Conservation (phyloP, 2,113 vertebrate species). For the Manacus vitellinus region DNA sequence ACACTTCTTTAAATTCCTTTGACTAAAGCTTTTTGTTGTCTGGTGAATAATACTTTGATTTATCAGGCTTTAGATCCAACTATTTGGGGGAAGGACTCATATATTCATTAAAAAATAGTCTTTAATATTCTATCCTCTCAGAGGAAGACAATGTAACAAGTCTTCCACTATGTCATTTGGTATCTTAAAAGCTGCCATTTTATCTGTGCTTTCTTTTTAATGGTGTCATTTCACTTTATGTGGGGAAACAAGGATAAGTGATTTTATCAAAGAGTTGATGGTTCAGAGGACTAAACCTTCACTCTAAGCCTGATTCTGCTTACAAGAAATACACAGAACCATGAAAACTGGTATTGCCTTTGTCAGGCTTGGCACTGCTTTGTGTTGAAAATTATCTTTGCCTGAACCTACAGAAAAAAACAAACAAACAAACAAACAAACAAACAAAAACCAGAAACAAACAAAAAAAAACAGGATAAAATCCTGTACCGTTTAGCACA, state of each 20-base stretch:
- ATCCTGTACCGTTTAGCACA: not conserved
- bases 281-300: not conserved
- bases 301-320: not conserved
- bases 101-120: not conserved
- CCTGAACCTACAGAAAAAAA: not conserved
- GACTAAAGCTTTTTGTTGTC: not conserved
- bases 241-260: not conserved
- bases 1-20: constrained; percentile 57
- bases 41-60: constrained; percentile 48
- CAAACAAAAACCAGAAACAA: no score
- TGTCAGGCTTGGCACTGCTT: not conserved
- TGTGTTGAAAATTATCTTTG: not conserved
- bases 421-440: not conserved
- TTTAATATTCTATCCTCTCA: not conserved
- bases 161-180: not conserved
- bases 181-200: constrained; percentile 7
- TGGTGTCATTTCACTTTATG: not conserved
- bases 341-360: not conserved
- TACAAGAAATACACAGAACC: not conserved
- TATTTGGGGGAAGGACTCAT: not conserved
- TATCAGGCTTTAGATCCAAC: constrained; percentile 8
- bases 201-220: constrained; percentile 5
- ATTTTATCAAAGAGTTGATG: not conserved
- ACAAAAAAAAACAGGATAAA: not conserved
- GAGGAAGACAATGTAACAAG: not conserved